phyloP scores from a whole-genome alignment of 2,888 invertebrate genomes.

The Agriopis leucophaearia region DNA sequence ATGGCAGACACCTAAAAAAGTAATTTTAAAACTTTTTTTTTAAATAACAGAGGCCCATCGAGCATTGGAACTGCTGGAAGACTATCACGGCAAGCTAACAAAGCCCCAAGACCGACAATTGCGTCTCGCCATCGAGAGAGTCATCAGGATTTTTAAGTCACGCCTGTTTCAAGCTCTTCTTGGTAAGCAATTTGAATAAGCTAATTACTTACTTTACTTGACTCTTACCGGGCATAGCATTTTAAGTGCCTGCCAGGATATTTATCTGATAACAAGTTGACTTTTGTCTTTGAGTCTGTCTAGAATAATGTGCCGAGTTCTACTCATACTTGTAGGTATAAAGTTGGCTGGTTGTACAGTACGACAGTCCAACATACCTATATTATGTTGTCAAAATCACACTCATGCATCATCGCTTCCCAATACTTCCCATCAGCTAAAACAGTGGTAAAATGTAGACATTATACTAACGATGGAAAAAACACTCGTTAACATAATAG shows the following conservation, averaged over 20 bases:
- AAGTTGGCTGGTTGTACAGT: no score
- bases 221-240: no score
- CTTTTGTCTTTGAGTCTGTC: no score
- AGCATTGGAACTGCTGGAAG: slow-evolving; percentile 98
- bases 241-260: no score
- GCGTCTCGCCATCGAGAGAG: slow-evolving; percentile 97
- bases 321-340: no score
- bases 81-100: slow-evolving; percentile 97
- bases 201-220: no score
- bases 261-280: no score
- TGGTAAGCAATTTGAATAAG: slow-evolving; percentile 87
- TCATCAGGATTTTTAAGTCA: slow-evolving; percentile 99
- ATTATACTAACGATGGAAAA: no score
- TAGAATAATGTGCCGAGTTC: no score
- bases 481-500: not conserved
- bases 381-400: no score
- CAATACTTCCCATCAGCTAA: not conserved
- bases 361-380: no score
- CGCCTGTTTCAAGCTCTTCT: slow-evolving; percentile 98
- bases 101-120: slow-evolving; percentile 98
- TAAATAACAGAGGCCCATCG: slow-evolving; percentile 95
- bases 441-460: not conserved
- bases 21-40: not conserved
- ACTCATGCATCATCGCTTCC: not conserved
- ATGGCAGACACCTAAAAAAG: no score